A percentile compares a stretch with the other conserved stretches of the same genome.
Conservation (phyloP, 2,113 vertebrate genomes). For the Bubo bubo region DNA sequence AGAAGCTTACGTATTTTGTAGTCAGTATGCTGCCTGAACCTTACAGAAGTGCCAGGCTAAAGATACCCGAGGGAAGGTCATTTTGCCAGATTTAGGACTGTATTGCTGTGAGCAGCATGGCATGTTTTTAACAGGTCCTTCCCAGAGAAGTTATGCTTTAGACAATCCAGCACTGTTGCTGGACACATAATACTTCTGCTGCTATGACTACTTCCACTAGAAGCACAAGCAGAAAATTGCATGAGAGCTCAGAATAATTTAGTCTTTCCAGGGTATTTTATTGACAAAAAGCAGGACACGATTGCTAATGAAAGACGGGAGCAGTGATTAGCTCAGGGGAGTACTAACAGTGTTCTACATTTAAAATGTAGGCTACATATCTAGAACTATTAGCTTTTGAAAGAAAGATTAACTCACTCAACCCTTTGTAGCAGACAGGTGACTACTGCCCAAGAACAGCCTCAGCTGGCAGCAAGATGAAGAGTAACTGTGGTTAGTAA, state of each 20-base stretch:
- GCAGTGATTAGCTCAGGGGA: background rate
- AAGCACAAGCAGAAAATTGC: background rate
- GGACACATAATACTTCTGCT: background rate
- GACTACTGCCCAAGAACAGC: background rate
- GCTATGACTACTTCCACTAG: background rate
- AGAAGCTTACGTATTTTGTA: background rate
- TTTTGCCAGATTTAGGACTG: background rate
- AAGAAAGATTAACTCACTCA: background rate
- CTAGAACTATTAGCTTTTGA: background rate
- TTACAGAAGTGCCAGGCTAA: background rate
- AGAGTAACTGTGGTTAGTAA: background rate
- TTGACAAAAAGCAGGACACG: background rate
- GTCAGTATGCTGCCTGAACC: background rate
- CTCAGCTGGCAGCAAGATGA: background rate
- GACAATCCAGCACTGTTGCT: background rate
- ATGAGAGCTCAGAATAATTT: background rate
- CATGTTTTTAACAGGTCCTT: background rate
- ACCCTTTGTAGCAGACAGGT: background rate
- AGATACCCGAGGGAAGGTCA: background rate
- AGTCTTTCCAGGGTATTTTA: background rate
- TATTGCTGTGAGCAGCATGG: background rate
- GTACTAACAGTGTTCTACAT: background rate
- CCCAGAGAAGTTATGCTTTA: background rate
- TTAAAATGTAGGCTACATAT: background rate
- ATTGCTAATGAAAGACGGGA: background rate